phyloP scores from a whole-genome alignment of 2,113 vertebrate species.

The Zapus hudsonius region DNA sequence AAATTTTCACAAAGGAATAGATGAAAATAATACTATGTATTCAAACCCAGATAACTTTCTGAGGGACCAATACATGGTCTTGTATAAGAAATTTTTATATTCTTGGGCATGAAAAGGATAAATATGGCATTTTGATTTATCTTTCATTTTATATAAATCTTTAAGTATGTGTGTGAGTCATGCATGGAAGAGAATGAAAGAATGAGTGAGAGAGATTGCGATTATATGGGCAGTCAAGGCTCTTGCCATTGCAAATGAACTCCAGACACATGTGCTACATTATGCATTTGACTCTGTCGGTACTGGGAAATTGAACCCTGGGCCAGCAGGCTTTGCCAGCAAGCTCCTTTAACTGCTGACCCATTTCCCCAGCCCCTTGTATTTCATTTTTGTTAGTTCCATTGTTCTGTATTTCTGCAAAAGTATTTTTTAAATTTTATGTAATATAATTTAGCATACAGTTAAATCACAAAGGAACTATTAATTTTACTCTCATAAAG shows the following conservation, averaged over 20 bases:
- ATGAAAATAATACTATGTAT: neutral
- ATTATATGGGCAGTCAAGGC: no score
- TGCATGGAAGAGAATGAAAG: no score
- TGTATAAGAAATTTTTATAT: neutral
- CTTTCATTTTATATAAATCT: neutral
- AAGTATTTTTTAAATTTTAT: no score
- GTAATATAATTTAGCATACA: neutral
- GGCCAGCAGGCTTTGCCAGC: no score
- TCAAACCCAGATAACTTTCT: neutral
- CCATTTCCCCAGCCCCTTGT: neutral
- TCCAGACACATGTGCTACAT: no score
- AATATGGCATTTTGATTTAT: neutral
- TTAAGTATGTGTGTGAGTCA: no score
- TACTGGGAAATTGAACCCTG: no score
- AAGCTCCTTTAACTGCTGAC: no score
- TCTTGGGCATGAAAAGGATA: neutral
- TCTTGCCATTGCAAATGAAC: no score
- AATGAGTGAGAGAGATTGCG: no score
- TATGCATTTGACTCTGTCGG: no score
- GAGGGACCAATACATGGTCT: neutral
- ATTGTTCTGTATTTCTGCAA: neutral
- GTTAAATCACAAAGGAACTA: neutral
- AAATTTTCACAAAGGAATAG: neutral
- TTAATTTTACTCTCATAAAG: neutral
- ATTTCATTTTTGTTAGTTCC: neutral